Evolutionary conservation across 2,888 invertebrate genomes (phyloP).

Genomic region (Nomada fucata): DNA sequence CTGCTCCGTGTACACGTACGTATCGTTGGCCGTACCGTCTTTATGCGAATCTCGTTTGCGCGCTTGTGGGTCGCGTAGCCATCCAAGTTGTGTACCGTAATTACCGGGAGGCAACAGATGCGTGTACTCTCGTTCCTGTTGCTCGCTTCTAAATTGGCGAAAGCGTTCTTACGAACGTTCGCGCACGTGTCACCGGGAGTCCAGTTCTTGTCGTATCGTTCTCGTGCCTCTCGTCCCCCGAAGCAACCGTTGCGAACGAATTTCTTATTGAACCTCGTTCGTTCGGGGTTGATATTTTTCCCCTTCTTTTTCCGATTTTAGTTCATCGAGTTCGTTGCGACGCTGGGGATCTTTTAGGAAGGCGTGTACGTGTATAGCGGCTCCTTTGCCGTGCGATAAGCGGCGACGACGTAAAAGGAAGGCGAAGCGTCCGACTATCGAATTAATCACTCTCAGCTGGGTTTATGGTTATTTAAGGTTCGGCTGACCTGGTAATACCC

Average conservation of each 20-base stretch:
- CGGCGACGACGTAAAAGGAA: background rate
- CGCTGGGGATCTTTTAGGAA: background rate
- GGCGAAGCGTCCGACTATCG: constrained; percentile 11
- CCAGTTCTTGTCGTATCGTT: background rate
- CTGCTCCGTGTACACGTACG: background rate
- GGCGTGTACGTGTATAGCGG: too few species aligned
- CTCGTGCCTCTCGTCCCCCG: background rate
- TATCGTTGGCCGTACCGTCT: constrained; percentile 13
- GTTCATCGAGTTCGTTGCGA: background rate
- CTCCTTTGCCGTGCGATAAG: too few species aligned
- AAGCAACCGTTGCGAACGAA: constrained; percentile 1
- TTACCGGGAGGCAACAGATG: constrained; percentile 68
- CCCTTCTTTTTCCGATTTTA: background rate
- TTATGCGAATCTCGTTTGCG: constrained; percentile 39
- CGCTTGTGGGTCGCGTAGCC: constrained; percentile 48
- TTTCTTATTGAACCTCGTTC: background rate
- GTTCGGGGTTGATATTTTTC: background rate
- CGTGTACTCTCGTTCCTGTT: constrained; percentile 57
- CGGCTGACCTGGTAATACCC: constrained; percentile 25
- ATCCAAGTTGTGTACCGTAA: constrained; percentile 46
- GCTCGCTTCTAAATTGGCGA: constrained; percentile 44
- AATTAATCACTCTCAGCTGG: constrained; percentile 44
- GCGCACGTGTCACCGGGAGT: constrained; percentile 48
- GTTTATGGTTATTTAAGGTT: constrained; percentile 32
- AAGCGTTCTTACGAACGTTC: constrained; percentile 31